phyloP scores from a whole-genome alignment of 2,113 vertebrate genomes.

The Ciconia boyciana region DNA sequence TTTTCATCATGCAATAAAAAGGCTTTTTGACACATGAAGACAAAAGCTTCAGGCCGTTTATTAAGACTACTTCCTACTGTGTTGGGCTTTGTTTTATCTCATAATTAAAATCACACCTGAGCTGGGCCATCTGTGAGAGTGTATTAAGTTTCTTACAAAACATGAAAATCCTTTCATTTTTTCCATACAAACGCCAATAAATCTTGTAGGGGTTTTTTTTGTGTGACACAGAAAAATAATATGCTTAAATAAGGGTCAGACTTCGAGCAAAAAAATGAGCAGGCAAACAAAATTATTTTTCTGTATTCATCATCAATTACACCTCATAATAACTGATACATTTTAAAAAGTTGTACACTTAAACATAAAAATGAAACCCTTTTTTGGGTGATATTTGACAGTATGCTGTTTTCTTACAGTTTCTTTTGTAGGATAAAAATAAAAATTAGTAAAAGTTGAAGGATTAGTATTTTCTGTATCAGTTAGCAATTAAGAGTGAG shows the following conservation, averaged over 20 bases:
- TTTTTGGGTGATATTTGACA: background rate
- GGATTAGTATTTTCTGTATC: background rate
- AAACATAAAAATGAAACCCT: background rate
- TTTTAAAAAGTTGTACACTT: background rate
- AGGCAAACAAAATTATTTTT: background rate
- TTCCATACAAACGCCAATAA: conserved; percentile 51
- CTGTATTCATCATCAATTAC: background rate
- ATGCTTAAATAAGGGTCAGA: conserved; percentile 10
- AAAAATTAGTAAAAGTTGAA: background rate
- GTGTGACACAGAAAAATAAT: background rate
- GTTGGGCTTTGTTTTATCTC: conserved; percentile 69
- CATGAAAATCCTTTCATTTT: conserved; percentile 57
- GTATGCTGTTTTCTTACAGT: background rate
- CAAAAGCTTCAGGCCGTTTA: conserved; percentile 73
- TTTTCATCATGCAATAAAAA: conserved; percentile 58
- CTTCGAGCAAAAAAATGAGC: background rate
- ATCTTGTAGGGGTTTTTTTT: background rate
- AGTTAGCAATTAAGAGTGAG: background rate
- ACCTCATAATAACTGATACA: background rate
- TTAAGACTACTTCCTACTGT: conserved; percentile 75
- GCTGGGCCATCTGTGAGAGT: conserved; percentile 74
- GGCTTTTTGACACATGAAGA: conserved; percentile 68
- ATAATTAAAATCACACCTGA: conserved; percentile 82
- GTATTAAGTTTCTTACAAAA: conserved; percentile 69
- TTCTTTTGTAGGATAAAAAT: background rate